phyloP scores from a whole-genome alignment of 92 coral and sea anemone species.

The Hydrozoanthus gracilis region DNA sequence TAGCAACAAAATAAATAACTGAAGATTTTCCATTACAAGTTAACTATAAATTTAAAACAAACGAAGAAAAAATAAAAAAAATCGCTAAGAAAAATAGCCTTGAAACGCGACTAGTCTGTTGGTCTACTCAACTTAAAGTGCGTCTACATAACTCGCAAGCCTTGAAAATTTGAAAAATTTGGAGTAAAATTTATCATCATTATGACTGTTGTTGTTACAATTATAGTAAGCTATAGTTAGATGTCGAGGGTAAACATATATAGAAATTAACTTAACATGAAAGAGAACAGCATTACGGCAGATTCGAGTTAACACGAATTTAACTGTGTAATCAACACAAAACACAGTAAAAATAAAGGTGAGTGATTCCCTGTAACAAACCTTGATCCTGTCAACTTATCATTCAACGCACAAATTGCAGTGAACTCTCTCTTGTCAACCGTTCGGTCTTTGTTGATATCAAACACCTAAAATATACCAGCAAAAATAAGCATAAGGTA shows the following conservation, averaged over 20 bases:
- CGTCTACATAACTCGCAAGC: no score
- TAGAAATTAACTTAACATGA: neutral
- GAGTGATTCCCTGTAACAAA: slow-evolving; percentile 32
- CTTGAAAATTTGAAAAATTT: neutral
- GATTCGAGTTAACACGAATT: no score
- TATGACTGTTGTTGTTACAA: neutral
- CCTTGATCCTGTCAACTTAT: slow-evolving; percentile 83
- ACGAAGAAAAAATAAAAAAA: neutral
- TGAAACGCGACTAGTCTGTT: no score
- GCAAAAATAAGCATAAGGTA: neutral
- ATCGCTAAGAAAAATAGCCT: no score
- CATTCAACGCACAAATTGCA: slow-evolving; percentile 95
- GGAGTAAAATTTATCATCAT: neutral
- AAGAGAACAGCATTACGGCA: neutral
- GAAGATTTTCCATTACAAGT: neutral
- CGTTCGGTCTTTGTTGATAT: slow-evolving; percentile 89
- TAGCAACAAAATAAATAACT: neutral
- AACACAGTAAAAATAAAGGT: neutral
- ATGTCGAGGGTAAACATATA: no score
- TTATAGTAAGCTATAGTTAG: neutral
- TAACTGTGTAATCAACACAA: neutral
- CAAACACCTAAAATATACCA: slow-evolving; percentile 79
- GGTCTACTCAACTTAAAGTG: no score
- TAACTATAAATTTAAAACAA: neutral
- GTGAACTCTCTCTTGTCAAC: slow-evolving; percentile 91